These are phyloP conservation scores for Campylomormyrus tamandua DNA, from an alignment of 2,113 vertebrate genomes.

Conservation along the genomic window DNA sequence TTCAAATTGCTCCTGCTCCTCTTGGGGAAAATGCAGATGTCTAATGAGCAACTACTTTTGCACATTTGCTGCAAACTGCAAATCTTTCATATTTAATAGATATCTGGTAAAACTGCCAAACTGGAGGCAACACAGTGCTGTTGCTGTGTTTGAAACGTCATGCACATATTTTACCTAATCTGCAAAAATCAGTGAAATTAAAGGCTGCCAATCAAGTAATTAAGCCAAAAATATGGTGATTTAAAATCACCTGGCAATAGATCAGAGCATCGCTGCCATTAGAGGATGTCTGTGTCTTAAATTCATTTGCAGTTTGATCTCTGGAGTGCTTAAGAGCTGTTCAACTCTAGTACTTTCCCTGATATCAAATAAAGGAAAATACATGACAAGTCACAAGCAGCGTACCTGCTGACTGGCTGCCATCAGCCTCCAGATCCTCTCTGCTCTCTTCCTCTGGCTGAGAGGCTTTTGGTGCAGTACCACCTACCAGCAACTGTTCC, in stretches of 20 bases:
- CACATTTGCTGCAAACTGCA: background rate
- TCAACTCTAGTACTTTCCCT: background rate
- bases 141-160: background rate
- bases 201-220: background rate
- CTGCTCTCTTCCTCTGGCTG: conserved; percentile 45
- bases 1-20: background rate
- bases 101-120: background rate
- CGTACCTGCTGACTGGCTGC: conserved; percentile 44
- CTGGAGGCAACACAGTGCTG: background rate
- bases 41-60: background rate
- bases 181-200: background rate
- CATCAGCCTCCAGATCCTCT: conserved; percentile 39
- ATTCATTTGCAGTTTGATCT: background rate
- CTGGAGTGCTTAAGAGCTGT: background rate
- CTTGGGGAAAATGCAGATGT: background rate
- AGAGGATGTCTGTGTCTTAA: background rate
- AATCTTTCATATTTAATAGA: background rate
- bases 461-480: conserved; percentile 56
- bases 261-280: background rate
- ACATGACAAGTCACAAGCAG: background rate
- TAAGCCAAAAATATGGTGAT: background rate
- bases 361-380: background rate
- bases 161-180: background rate
- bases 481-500: conserved; percentile 64
- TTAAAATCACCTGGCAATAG: background rate